A percentile compares a stretch with the other conserved stretches of the same genome.
Conservation (phyloP, 2,113 vertebrate genomes). For the Varanus salvator region DNA sequence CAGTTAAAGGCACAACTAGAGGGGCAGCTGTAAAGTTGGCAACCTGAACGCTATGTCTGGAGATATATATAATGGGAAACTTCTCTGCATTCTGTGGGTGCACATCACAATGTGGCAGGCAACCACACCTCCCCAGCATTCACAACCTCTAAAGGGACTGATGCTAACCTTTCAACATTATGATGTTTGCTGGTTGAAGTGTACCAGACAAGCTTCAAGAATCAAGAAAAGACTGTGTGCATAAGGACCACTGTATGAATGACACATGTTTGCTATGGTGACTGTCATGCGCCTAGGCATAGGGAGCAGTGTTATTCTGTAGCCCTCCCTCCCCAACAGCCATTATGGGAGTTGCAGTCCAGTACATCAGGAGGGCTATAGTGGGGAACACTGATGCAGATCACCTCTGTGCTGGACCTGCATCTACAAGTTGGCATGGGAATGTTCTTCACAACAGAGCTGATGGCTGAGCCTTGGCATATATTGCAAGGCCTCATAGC, state of each 20-base stretch:
- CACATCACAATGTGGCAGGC: too few species aligned
- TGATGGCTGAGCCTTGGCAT: background rate
- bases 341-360: too few species aligned
- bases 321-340: too few species aligned
- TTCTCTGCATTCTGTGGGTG: too few species aligned
- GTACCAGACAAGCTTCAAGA: background rate
- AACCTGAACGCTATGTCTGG: background rate
- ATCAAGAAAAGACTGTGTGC: background rate
- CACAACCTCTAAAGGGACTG: background rate
- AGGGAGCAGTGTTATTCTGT: background rate
- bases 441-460: background rate
- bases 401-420: too few species aligned
- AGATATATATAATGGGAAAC: background rate
- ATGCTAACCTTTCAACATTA: background rate
- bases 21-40: background rate
- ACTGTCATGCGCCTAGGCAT: background rate
- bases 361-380: too few species aligned
- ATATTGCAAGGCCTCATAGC: background rate
- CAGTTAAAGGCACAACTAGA: background rate
- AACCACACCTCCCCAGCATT: background rate
- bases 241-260: background rate
- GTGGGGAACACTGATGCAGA: too few species aligned
- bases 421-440: background rate
- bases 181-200: background rate
- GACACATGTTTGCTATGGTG: background rate